Base-by-base conservation (phyloP, 1,140 invertebrate species). In the Copidosoma floridanum region DNA sequence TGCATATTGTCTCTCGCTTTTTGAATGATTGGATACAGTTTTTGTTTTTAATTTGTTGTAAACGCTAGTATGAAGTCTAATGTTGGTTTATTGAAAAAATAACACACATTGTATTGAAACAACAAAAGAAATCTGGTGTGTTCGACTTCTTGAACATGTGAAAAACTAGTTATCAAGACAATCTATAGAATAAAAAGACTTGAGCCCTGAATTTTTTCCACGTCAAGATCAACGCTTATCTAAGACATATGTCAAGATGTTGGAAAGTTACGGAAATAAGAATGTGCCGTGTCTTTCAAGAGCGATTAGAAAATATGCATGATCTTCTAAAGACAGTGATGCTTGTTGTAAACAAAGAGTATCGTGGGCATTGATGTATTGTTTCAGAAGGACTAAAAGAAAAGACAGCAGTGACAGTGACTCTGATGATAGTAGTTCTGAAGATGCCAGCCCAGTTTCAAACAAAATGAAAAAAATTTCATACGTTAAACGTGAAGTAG, bases 301-400 rank as follows among this genome's bases (percentile, higher is more conserved):
- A 29, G 48, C 47, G 56, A 55, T 60, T 47, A 46, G 38, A 47
- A 38, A 50, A 67, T 63, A 61, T 66, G 59, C 64, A 65, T 65
- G 60, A 57, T 38, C 12, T 59, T 46, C 41, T 57, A 27, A 53
- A 61, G 53, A 66, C 27, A 63, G 57, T 62, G 59, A 35, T 65
- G 61, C 32, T 51, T 53, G n/a, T n/a, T n/a, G 37, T 41, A 57
- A 47, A 29, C 37, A 41, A 70, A 66, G 68, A 61, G 50, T 64
- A 68, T 65, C 57, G 24, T 65, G 57, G 62, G 56, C 35, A 59
- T 65, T 66, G 64, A 65, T 55, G 68, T 64, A 62, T 68, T 73
- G 69, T 73, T 73, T 73, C 68, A 73, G 71, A 70, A 67, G 54
- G 62, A 56, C 26, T 65, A 65, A 60, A 51, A 44, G 32, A 32